Percentiles rank a stretch among this genome's conserved stretches.
phyloP scores from a whole-genome alignment of 2,797 vertebrate genomes.

The Enteromius anoplus region DNA sequence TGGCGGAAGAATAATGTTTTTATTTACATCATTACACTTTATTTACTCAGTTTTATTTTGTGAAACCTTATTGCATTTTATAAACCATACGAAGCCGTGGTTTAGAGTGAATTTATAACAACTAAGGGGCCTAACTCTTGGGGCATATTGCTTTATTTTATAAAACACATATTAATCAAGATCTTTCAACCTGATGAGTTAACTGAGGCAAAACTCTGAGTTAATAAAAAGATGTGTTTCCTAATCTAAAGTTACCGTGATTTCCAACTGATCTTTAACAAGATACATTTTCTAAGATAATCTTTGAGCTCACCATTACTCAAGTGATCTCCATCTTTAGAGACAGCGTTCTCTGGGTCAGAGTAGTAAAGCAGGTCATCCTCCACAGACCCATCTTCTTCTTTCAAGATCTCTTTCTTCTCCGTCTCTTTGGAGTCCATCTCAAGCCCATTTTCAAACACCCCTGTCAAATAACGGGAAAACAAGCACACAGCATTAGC shows the following conservation, averaged over 20 bases:
- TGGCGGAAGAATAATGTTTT: no score
- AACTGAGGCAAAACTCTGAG: background rate
- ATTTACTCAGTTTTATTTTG: no score
- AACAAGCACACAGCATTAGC: background rate
- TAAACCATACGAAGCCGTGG: no score
- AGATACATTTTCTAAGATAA: background rate
- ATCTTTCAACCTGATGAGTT: background rate
- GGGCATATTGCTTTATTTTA: background rate
- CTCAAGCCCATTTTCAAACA: slow-evolving; percentile 42
- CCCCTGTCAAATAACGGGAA: slow-evolving; percentile 37
- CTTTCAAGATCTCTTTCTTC: slow-evolving; percentile 42
- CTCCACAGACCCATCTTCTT: slow-evolving; percentile 28
- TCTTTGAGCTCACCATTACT: slow-evolving; percentile 43
- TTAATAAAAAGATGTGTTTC: background rate
- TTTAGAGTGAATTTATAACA: no score
- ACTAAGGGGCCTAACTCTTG: no score
- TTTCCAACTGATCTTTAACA: background rate
- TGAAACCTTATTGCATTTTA: no score
- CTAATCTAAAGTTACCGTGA: background rate
- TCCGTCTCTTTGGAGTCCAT: slow-evolving; percentile 36
- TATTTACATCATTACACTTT: no score
- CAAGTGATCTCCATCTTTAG: slow-evolving; percentile 40
- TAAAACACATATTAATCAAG: background rate
- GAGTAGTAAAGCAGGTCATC: slow-evolving; percentile 8
- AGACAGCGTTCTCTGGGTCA: slow-evolving; percentile 33